Evolutionary conservation across 2,113 vertebrate genomes (phyloP).

Genomic region (Galbula dea): DNA sequence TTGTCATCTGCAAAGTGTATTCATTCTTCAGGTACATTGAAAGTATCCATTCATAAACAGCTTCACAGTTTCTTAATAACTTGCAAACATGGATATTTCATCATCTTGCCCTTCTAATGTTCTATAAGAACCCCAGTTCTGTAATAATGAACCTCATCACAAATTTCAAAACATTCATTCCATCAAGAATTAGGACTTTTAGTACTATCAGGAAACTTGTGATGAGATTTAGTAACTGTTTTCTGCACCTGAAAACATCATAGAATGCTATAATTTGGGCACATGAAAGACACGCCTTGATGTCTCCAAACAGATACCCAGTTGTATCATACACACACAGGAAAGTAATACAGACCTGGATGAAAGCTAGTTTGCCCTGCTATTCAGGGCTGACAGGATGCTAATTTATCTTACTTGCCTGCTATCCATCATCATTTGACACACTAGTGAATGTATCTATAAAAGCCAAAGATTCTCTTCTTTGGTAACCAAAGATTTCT

Average conservation of each 20-base stretch:
- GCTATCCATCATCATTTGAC: constrained; percentile 58
- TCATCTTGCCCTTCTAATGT: not conserved
- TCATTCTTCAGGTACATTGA: not conserved
- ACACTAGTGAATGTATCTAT: constrained; percentile 16
- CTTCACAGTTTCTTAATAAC: not conserved
- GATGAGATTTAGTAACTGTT: not conserved
- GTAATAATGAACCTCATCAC: not conserved
- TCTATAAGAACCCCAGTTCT: not conserved
- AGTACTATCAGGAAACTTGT: not conserved
- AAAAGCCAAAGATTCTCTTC: constrained; percentile 22
- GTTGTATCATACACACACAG: not conserved
- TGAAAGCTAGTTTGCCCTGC: not conserved
- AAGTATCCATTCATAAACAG: not conserved
- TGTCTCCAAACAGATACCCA: not conserved
- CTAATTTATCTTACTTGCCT: constrained; percentile 54
- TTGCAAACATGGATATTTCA: not conserved
- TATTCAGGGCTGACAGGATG: constrained; percentile 50
- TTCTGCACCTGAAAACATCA: not conserved
- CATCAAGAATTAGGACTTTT: not conserved
- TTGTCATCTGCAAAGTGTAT: not conserved
- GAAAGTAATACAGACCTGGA: not conserved
- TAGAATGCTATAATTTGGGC: not conserved
- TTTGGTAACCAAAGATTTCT: not conserved
- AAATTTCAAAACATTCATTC: not conserved
- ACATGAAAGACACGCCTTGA: not conserved